Conservation (phyloP, 1,140 invertebrate genomes). For the Parapsyche elsis region DNA sequence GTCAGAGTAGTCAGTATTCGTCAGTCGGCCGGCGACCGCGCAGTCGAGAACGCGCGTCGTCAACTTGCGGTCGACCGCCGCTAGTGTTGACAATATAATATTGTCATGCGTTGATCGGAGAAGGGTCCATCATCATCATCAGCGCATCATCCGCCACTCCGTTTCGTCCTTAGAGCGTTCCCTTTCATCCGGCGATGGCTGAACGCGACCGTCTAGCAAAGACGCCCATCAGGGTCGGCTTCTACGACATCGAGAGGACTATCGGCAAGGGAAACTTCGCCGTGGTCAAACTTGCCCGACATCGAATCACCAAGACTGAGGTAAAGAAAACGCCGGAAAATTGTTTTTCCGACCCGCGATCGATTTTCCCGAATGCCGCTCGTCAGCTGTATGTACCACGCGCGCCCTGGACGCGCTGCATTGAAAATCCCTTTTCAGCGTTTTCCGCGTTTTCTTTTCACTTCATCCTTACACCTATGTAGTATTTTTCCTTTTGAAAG, state of each 20-base stretch:
- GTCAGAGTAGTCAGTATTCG: neutral
- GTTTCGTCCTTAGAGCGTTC: neutral
- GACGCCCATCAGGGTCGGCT: constrained; percentile 91
- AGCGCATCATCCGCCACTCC: neutral
- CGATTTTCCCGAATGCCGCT: neutral
- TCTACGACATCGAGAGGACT: constrained; percentile 96
- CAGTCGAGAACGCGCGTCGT: neutral
- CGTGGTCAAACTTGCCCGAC: constrained; percentile 96
- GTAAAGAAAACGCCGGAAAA: constrained; percentile 68
- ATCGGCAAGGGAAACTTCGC: constrained; percentile 99
- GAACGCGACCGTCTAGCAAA: constrained; percentile 72
- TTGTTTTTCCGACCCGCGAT: neutral
- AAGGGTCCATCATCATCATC: too few species aligned
- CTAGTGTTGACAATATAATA: neutral
- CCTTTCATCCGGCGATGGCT: constrained; percentile 61
- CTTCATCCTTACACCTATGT: too few species aligned
- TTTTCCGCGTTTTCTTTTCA: neutral
- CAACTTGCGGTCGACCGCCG: neutral
- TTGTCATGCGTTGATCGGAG: too few species aligned
- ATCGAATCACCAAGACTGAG: constrained; percentile 98
- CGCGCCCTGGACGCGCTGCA: neutral
- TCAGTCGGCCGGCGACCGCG: constrained; percentile 15
- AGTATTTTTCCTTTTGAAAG: too few species aligned
- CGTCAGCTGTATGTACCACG: neutral
- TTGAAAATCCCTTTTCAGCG: too few species aligned